Evolutionary conservation across 2,888 invertebrate species (phyloP).

Genomic region (Trachelus tabidus): DNA sequence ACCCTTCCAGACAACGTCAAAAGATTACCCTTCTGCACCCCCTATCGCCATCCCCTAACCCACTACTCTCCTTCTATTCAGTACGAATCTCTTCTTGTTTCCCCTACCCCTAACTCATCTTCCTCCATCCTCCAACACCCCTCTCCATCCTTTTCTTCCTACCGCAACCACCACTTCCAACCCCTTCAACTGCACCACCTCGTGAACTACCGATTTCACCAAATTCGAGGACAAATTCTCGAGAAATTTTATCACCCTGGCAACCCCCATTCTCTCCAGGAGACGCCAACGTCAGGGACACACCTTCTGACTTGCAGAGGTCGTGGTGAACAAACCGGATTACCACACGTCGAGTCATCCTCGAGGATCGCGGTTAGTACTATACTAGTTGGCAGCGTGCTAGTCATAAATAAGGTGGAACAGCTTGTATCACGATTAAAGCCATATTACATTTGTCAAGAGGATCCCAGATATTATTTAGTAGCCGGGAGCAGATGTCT

Average conservation of each 20-base stretch:
- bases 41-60: conserved; percentile 28
- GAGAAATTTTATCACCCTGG: background rate
- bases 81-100: background rate
- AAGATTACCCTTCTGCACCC: conserved; percentile 8
- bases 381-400: conserved; percentile 44
- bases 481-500: conserved; percentile 57
- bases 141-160: background rate
- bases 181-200: background rate
- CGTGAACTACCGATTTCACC: background rate
- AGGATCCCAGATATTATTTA: conserved; percentile 52
- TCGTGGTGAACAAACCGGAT: background rate
- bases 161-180: background rate
- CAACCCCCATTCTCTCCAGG: background rate
- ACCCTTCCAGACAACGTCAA: conserved; percentile 19
- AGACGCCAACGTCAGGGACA: background rate
- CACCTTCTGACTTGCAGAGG: background rate
- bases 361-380: conserved; percentile 37
- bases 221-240: background rate
- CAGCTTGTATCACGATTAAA: conserved; percentile 63
- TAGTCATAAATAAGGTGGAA: conserved; percentile 45
- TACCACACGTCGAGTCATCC: background rate
- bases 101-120: background rate
- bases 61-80: background rate
- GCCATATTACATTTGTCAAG: conserved; percentile 64
- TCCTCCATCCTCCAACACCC: background rate